Evolutionary conservation across 2,797 vertebrate genomes (phyloP), one percentile per base, ranked within the genome.

Genomic region (Schizopygopsis pylzovi): DNA sequence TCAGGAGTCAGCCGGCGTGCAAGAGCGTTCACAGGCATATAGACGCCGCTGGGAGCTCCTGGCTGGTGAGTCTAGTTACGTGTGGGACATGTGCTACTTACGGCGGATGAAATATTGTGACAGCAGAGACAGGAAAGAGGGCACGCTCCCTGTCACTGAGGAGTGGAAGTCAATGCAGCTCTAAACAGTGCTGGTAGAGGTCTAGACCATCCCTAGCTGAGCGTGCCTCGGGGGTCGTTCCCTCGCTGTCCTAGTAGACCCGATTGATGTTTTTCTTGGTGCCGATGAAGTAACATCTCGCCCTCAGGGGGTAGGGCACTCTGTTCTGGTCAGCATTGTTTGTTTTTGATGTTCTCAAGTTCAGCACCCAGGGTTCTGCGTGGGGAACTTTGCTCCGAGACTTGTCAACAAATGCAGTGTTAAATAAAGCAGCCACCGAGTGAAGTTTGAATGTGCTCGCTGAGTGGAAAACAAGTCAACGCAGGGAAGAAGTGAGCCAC

Each of bases 1-100:
- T 92, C 91, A 92, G 87, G 90, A 91, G 89, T 92, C 91, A 92
- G 56, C 54, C 41, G 39, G 59, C 28, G 70, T 83, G 85, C 54
- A 20, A 71, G 72, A 70, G 71, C 45, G 6, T 83, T 28, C 4
- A n/a, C 56, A 12, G 54, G 77, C 49, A 70, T 84, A 28, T 22
- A 84, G 28, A 65, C 1, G 47, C 76, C 18, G 47, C 70, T 77
- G 76, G 76, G 61, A 82, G 78, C 63, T 65, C 68, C 39, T 47
- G 78, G 65, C 82, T 54, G 84, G 63, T 61, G 82, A 80, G 73
- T 47, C 76, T 71, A 54, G 85, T 85, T 84, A 82, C 73, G 75
- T 87, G 82, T 79, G 86, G 81, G 85, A 83, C 82, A 89, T 89
- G 87, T 83, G 73, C 85, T 79, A 28, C 82, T 78, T 85, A 43